These are phyloP conservation scores for Silurus aristotelis DNA, from an alignment of 2,797 vertebrate species.

Conservation along the genomic window DNA sequence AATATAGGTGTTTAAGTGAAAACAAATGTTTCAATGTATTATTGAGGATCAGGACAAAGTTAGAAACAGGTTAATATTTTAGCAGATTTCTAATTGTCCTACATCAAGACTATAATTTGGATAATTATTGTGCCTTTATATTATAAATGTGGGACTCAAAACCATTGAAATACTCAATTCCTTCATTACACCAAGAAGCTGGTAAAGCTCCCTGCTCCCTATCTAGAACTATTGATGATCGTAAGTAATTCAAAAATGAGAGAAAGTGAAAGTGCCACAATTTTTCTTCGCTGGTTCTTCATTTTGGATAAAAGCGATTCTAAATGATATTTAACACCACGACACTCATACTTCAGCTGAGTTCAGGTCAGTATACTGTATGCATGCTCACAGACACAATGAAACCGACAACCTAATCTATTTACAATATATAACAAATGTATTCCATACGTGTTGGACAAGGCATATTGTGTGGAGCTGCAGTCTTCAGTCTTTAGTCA, in stretches of 20 bases:
- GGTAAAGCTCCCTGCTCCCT: neutral
- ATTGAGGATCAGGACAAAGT: neutral
- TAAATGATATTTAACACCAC: conserved; percentile 16
- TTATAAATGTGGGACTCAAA: neutral
- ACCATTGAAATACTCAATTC: neutral
- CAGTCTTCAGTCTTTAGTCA: neutral
- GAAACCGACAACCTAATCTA: conserved; percentile 14
- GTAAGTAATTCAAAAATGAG: neutral
- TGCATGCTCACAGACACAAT: neutral
- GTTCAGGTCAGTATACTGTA: neutral
- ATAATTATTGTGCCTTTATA: no score
- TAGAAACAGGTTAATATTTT: neutral
- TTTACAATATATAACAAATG: conserved; percentile 17
- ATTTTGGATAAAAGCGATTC: conserved; percentile 28
- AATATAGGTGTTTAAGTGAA: neutral
- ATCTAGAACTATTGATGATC: neutral
- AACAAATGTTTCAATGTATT: neutral
- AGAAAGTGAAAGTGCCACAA: neutral
- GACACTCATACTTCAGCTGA: conserved; percentile 15
- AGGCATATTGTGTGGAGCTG: neutral
- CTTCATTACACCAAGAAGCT: neutral
- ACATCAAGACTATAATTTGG: neutral
- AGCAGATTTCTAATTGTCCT: neutral
- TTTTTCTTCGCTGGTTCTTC: conserved; percentile 22
- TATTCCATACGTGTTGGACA: neutral